phyloP scores from a whole-genome alignment of 2,888 invertebrate species.

The Latheticus oryzae region DNA sequence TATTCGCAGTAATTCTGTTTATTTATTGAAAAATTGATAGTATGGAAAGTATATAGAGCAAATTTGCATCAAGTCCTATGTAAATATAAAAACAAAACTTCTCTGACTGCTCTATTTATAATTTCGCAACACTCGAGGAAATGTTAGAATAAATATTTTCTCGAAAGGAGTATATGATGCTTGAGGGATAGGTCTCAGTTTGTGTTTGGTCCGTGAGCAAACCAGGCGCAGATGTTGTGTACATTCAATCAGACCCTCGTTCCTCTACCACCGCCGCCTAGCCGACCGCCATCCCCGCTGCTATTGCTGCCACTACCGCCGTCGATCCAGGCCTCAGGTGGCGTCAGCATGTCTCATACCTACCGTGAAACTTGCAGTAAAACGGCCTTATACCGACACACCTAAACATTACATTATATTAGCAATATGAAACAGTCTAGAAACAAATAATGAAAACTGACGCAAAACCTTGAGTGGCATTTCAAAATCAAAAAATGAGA shows the following conservation, averaged over 20 bases:
- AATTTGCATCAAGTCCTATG: too few relatives aligned
- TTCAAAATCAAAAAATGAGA: conserved; percentile 13
- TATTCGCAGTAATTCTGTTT: too few relatives aligned
- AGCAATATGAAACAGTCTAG: conserved; percentile 13
- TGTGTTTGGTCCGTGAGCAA: conserved; percentile 17
- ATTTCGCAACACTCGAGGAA: too few relatives aligned
- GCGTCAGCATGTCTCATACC: conserved; percentile 31
- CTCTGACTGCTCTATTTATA: too few relatives aligned
- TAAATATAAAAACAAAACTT: too few relatives aligned
- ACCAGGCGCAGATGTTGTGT: conserved; percentile 49
- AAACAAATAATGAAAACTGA: conserved; percentile 28
- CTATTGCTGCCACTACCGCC: too few relatives aligned
- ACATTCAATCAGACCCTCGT: conserved; percentile 50
- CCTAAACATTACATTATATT: conserved; percentile 26
- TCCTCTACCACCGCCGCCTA: conserved; percentile 41
- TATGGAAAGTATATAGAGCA: too few relatives aligned
- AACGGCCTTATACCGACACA: conserved; percentile 9
- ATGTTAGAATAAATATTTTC: too few relatives aligned
- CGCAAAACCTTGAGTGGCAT: conserved; percentile 22
- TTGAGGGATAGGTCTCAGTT: conserved; percentile 13
- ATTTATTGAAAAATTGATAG: too few relatives aligned
- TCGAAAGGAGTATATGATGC: conserved; percentile 5
- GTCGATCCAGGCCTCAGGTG: conserved; percentile 47
- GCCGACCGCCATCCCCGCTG: conserved; percentile 42
- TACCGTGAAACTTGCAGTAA: conserved; percentile 22